Percentiles rank a stretch among this genome's conserved stretches.
Conservation (phyloP, 1,140 invertebrate genomes). For the Archegozetes longisetosus region DNA sequence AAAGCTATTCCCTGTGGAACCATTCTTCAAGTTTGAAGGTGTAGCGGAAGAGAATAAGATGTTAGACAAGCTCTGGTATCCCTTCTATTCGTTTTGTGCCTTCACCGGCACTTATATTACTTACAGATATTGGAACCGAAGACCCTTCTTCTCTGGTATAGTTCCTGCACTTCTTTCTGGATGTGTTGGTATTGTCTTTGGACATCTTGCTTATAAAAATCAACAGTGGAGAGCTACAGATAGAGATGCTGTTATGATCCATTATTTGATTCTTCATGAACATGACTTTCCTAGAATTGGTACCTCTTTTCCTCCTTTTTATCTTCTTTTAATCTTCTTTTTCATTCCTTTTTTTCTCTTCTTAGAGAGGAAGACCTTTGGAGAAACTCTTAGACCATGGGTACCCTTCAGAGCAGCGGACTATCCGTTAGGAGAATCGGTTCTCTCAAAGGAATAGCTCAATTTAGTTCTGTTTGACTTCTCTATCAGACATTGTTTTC, state of each 20-base stretch:
- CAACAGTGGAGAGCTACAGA: neutral
- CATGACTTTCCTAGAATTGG: slow-evolving; percentile 12
- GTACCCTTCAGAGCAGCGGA: slow-evolving; percentile 1
- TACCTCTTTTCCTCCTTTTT: no score
- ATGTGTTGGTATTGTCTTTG: no score
- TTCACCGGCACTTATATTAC: no score
- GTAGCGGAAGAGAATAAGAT: neutral
- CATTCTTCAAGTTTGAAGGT: slow-evolving; percentile 4
- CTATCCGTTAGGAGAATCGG: no score
- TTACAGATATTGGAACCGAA: no score
- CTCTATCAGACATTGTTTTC: no score
- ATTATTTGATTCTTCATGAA: slow-evolving; percentile 9
- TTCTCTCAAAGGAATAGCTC: no score
- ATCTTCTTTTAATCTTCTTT: no score
- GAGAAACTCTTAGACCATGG: slow-evolving; percentile 9
- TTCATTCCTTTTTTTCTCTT: no score
- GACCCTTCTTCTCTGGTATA: neutral
- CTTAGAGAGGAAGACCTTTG: slow-evolving; percentile 12
- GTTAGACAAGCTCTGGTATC: neutral
- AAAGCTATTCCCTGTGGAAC: slow-evolving; percentile 3
- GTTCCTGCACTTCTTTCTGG: neutral
- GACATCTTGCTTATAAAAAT: no score
- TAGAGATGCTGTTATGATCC: neutral
- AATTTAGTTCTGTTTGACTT: no score
- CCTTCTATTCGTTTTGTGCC: neutral